Evolutionary conservation across 2,888 invertebrate genomes (phyloP), one percentile per base, ranked within the genome.

Genomic region (Scaptomyza flava): DNA sequence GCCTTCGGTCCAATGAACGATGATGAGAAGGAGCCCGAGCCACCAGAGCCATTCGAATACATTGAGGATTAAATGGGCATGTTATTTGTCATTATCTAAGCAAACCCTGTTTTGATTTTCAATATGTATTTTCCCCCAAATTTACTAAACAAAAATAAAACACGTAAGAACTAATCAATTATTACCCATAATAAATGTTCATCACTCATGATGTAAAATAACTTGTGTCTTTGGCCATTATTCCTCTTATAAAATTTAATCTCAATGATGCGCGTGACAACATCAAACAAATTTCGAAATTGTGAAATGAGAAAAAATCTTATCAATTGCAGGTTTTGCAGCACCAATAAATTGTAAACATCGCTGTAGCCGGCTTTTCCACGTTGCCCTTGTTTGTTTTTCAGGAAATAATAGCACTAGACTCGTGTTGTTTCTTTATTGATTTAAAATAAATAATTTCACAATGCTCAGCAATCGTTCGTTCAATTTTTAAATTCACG

Each of bases 41-140:
- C 98, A 45, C 99, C 99, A 89, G 98, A 98, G 93, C 98, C 99
- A 74, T 99, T 99, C 91, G 98, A 98, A 93, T 99, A 97, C 93
- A 95, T 95, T 83, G 98, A 99, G 92, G 96, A 96, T 82, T 91
- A 91, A 88, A 84, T 88, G 88, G 84, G 80, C 77, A 79, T 87
- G 87, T 77, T 87, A 64, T 87, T 89, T 53, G 89, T 87, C 81
- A 86, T 88, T 68, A 87, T 89, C 69, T 89, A 87, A 89, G 71
- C 56, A 52, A 73, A 64, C 30, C 47, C 57, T 59, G 77, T 73
- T 59, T 60, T 23, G 56, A 71, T 82, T 72, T 65, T 69, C 62
- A 74, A 61, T 48, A 68, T 77, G 73, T 72, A 76, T 72, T 84
- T 81, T 81, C 69, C 69, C 70, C 65, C 48, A 66, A 76, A 78